A percentile compares a stretch with the other conserved stretches of the same genome.
phyloP scores from a whole-genome alignment of 1,140 invertebrate genomes.

The Plectrocnemia conspersa region DNA sequence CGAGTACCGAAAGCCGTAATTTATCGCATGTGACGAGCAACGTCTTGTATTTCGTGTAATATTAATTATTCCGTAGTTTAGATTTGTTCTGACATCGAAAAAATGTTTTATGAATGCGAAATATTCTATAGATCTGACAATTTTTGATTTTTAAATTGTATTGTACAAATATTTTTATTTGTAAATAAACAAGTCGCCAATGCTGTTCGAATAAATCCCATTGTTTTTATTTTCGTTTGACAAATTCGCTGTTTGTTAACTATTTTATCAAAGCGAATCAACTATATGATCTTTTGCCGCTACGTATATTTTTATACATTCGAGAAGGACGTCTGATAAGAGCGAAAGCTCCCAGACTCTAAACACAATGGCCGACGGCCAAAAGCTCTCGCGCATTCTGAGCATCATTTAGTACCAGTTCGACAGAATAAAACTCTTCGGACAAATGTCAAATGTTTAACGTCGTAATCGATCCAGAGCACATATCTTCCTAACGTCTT shows the following conservation, averaged over 20 bases:
- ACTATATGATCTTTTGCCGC: too few species aligned
- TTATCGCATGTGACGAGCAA: background rate
- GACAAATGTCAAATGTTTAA: slow-evolving; percentile 6
- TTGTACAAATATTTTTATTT: too few species aligned
- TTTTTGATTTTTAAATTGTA: too few species aligned
- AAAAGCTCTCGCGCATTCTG: slow-evolving; percentile 10
- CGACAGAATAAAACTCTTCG: background rate
- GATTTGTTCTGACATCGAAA: too few species aligned
- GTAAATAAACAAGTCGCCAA: background rate
- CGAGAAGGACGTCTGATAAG: too few species aligned
- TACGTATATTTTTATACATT: too few species aligned
- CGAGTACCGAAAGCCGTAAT: too few species aligned
- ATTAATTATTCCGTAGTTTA: background rate
- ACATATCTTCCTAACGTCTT: too few species aligned
- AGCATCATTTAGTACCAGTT: slow-evolving; percentile 13
- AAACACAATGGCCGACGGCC: slow-evolving; percentile 3
- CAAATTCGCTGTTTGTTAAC: background rate
- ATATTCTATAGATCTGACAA: background rate
- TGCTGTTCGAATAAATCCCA: background rate
- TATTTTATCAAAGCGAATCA: too few species aligned
- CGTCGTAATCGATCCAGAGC: background rate
- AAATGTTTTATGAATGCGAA: background rate
- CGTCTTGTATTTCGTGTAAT: background rate
- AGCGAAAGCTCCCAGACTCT: too few species aligned
- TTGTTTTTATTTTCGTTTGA: background rate